These are phyloP conservation scores for Perca fluviatilis DNA, from an alignment of 2,113 vertebrate genomes.

Conservation along the genomic window DNA sequence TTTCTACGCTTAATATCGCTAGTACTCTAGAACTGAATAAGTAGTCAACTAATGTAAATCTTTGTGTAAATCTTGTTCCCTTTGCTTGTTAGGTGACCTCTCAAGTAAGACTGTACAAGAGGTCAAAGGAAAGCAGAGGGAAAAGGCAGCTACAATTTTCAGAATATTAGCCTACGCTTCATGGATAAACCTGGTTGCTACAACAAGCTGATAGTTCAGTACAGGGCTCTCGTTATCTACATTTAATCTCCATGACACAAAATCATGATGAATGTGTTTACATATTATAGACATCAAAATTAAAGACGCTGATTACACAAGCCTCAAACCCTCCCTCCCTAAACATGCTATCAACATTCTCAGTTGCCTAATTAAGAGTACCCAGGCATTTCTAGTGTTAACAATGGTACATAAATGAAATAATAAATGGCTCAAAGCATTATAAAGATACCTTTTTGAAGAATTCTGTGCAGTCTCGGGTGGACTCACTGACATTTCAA, in stretches of 20 bases:
- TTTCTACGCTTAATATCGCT: neutral
- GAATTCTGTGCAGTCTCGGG: slow-evolving; percentile 75
- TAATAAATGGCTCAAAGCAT: neutral
- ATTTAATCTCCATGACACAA: neutral
- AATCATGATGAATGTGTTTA: neutral
- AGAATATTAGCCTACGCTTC: slow-evolving; percentile 14
- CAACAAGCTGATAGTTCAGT: neutral
- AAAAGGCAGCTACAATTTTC: slow-evolving; percentile 26
- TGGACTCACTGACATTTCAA: slow-evolving; percentile 81
- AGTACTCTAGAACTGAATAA: neutral
- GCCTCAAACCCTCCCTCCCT: neutral
- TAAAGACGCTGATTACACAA: neutral
- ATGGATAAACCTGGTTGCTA: neutral
- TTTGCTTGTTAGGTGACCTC: slow-evolving; percentile 30
- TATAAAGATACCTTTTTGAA: slow-evolving; percentile 70
- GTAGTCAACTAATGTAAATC: neutral
- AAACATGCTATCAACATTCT: neutral
- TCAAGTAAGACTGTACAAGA: slow-evolving; percentile 8
- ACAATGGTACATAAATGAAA: neutral
- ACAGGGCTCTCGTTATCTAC: neutral
- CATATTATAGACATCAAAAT: neutral
- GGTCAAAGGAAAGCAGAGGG: slow-evolving; percentile 17
- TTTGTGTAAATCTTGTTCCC: no score
- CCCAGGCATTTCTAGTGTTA: no score
- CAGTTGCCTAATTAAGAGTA: neutral